A percentile compares a stretch with the other conserved stretches of the same genome.
Evolutionary conservation across 1,140 invertebrate genomes (phyloP).

Genomic region (Drosophila parvula): DNA sequence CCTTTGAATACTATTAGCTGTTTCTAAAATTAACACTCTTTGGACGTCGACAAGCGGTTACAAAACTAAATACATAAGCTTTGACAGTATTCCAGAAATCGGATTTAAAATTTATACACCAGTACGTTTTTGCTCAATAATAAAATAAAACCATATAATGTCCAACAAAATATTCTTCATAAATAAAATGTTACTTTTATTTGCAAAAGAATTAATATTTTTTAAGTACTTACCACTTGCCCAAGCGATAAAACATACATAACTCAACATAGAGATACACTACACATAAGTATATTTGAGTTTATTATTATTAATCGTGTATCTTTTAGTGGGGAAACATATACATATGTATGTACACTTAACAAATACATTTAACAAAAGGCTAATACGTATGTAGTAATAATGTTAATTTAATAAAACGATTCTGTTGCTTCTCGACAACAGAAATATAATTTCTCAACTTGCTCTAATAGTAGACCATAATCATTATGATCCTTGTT

Average conservation of each 20-base stretch:
- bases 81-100: no score
- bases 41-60: no score
- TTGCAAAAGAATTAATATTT: no score
- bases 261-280: conserved; percentile 14
- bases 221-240: neutral
- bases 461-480: conserved; percentile 48
- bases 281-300: conserved; percentile 69
- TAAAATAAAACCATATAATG: no score
- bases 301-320: conserved; percentile 72
- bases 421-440: conserved; percentile 29
- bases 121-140: no score
- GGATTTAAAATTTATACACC: no score
- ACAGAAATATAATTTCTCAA: conserved; percentile 57
- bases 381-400: conserved; percentile 50
- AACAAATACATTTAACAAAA: conserved; percentile 58
- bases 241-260: neutral
- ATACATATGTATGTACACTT: conserved; percentile 69
- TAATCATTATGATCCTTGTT: conserved; percentile 42
- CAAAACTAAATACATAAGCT: no score
- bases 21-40: no score
- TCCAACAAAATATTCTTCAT: no score
- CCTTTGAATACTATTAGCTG: no score
- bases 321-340: conserved; percentile 59
- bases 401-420: conserved; percentile 50
- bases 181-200: no score